Conservation (phyloP, 2,797 vertebrate genomes). For the Lutjanus campechanus region DNA sequence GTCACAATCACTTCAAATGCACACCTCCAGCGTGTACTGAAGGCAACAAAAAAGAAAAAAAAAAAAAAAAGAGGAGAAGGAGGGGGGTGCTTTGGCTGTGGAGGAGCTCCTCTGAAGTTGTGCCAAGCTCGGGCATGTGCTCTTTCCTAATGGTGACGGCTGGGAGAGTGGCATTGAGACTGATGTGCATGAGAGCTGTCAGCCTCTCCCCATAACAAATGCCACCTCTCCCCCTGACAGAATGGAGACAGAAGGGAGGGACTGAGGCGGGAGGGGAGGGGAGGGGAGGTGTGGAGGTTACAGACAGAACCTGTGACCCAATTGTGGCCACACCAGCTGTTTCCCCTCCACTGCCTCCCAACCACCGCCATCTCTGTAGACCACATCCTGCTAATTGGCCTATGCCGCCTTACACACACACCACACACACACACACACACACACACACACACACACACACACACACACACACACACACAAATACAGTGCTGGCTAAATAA, state of each 20-base stretch:
- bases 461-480: constrained; percentile 17
- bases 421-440: constrained; percentile 41
- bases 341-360: constrained; percentile 76
- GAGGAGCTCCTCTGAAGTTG: constrained; percentile 73
- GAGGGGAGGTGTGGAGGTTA: constrained; percentile 66
- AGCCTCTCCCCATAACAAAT: constrained; percentile 80
- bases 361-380: constrained; percentile 74
- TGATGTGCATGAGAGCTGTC: constrained; percentile 82
- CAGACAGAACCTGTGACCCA: constrained; percentile 83
- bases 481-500: constrained; percentile 41
- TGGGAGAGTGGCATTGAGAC: constrained; percentile 76
- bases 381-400: constrained; percentile 87
- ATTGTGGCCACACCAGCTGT: constrained; percentile 84
- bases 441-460: constrained; percentile 22
- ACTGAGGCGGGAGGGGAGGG: constrained; percentile 19
- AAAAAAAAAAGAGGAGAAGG: not conserved
- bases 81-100: constrained; percentile 37
- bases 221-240: constrained; percentile 72
- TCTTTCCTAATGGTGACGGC: constrained; percentile 80
- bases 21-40: constrained; percentile 63
- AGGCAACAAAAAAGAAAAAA: constrained; percentile 30
- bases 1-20: constrained; percentile 70
- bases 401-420: constrained; percentile 36
- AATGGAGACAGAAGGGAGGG: constrained; percentile 71
- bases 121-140: constrained; percentile 73